These are phyloP conservation scores for Melanostoma scalare DNA, from an alignment of 2,888 invertebrate species.

Conservation along the genomic window DNA sequence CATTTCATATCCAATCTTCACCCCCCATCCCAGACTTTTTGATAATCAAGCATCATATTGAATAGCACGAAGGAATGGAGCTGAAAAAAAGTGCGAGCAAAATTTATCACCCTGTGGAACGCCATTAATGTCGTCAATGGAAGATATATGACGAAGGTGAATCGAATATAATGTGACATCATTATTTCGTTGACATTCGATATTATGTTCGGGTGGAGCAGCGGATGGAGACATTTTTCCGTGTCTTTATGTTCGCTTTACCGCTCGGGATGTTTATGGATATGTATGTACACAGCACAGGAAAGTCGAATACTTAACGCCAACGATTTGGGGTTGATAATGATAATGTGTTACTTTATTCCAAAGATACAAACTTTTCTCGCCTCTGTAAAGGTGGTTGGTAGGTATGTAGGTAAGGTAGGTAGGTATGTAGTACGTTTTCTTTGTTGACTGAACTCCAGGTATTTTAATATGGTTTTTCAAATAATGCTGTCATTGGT, in stretches of 20 bases:
- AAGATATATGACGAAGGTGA: constrained; percentile 78
- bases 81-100: constrained; percentile 64
- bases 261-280: constrained; percentile 60
- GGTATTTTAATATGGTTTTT: no score
- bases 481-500: no score
- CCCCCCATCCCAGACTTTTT: constrained; percentile 18
- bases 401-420: no score
- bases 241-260: constrained; percentile 64
- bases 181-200: constrained; percentile 74
- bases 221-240: constrained; percentile 71
- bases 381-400: no score
- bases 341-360: constrained; percentile 30
- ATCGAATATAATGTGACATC: constrained; percentile 75
- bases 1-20: constrained; percentile 14
- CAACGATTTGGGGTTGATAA: constrained; percentile 59
- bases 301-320: constrained; percentile 64
- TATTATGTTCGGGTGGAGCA: constrained; percentile 49
- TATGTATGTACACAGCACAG: constrained; percentile 60
- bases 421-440: no score
- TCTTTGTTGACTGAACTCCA: no score
- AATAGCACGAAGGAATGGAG: constrained; percentile 54
- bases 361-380: no score
- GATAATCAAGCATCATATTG: constrained; percentile 71
- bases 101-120: constrained; percentile 73
- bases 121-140: constrained; percentile 76